Percentiles rank a stretch among this genome's conserved stretches.
phyloP scores from a whole-genome alignment of 2,113 vertebrate species.

The Microcebus tavaratra region DNA sequence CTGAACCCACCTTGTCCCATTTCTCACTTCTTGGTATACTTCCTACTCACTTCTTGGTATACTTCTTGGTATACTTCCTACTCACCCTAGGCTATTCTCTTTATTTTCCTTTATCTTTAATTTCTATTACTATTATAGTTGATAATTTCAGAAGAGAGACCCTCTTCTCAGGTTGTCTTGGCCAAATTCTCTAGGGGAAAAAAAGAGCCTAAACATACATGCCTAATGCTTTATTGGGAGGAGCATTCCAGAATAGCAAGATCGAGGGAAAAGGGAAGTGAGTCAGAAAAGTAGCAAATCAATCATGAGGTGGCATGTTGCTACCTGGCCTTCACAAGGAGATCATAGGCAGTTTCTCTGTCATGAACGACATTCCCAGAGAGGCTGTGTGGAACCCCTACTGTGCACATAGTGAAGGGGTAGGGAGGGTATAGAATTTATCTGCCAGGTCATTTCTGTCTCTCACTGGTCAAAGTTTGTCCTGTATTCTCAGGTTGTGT shows the following conservation, averaged over 20 bases:
- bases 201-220: background rate
- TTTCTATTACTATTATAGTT: background rate
- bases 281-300: background rate
- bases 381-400: background rate
- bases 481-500: background rate
- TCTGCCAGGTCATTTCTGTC: background rate
- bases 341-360: background rate
- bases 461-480: background rate
- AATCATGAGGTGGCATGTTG: background rate
- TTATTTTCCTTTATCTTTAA: conserved; percentile 3
- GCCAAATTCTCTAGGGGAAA: background rate
- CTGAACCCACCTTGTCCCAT: background rate
- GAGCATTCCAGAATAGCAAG: background rate
- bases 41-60: background rate
- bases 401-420: rapidly evolving
- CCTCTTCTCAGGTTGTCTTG: background rate
- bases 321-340: background rate
- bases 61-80: background rate
- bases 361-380: background rate
- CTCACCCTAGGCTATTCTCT: background rate
- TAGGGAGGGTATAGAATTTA: background rate
- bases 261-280: background rate
- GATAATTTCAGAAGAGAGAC: background rate
- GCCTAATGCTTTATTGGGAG: background rate
- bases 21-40: background rate